Evolutionary conservation across 2,113 vertebrate genomes (phyloP).

Genomic region (Sinosuthora webbiana): DNA sequence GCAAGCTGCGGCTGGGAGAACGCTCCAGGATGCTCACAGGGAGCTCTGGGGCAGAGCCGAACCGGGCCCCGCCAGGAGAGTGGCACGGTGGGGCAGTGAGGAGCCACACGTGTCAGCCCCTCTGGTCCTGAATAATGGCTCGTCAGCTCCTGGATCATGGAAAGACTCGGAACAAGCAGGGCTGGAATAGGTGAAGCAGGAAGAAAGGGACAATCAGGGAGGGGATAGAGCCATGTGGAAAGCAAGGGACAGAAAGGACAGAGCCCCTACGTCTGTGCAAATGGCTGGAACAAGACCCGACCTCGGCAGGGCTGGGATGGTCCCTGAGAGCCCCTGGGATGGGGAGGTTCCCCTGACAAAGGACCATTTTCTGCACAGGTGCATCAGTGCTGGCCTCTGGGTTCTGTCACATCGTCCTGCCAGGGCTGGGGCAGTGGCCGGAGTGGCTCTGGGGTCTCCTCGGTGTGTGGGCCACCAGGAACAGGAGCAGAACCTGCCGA

Average conservation of each 20-base stretch:
- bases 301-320: neutral
- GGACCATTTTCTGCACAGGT: accelerated
- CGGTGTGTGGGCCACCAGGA: accelerated
- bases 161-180: conserved; percentile 14
- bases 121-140: conserved; percentile 47
- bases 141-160: conserved; percentile 31
- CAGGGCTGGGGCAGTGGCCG: accelerated
- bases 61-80: neutral
- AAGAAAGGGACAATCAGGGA: neutral
- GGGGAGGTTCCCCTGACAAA: neutral
- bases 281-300: accelerated
- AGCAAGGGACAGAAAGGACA: neutral
- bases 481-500: neutral
- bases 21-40: neutral
- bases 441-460: accelerated
- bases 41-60: neutral
- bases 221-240: neutral
- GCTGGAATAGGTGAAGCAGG: conserved; percentile 13
- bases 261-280: accelerated
- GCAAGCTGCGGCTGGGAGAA: neutral
- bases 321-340: accelerated
- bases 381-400: accelerated
- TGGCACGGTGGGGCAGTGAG: neutral
- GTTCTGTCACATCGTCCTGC: accelerated
- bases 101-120: neutral